phyloP scores from a whole-genome alignment of 1,140 invertebrate genomes.

The Drosophila sechellia region DNA sequence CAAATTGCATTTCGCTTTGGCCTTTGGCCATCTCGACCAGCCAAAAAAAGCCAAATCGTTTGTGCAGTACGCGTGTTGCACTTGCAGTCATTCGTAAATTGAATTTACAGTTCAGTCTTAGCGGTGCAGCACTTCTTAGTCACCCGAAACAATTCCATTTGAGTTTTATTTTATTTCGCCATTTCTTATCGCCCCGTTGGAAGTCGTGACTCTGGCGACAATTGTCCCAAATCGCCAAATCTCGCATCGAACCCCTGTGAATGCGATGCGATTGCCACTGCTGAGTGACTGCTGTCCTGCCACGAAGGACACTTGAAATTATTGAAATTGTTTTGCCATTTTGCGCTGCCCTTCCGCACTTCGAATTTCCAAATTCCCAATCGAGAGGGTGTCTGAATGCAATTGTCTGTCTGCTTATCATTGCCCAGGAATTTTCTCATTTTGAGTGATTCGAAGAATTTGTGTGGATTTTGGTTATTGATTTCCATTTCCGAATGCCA shows the following conservation, averaged over 20 bases:
- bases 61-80: conserved; percentile 75
- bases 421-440: conserved; percentile 75
- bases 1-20: conserved; percentile 57
- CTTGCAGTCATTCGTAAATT: conserved; percentile 72
- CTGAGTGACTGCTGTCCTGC: conserved; percentile 58
- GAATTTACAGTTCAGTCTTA: conserved; percentile 67
- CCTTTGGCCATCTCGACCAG: conserved; percentile 20
- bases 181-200: conserved; percentile 61
- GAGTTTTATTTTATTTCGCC: conserved; percentile 31
- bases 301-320: conserved; percentile 79
- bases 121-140: neutral
- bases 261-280: conserved; percentile 23
- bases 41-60: conserved; percentile 10
- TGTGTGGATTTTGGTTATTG: conserved; percentile 79
- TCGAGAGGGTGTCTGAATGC: conserved; percentile 18
- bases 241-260: conserved; percentile 14
- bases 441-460: conserved; percentile 76
- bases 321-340: conserved; percentile 80
- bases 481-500: conserved; percentile 72
- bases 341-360: conserved; percentile 29
- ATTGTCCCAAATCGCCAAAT: conserved; percentile 49
- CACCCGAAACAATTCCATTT: conserved; percentile 35
- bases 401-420: conserved; percentile 62
- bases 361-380: conserved; percentile 1
- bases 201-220: conserved; percentile 64